Base-by-base conservation (phyloP, 1,140 invertebrate genomes). In the Monomorium pharaonis region DNA sequence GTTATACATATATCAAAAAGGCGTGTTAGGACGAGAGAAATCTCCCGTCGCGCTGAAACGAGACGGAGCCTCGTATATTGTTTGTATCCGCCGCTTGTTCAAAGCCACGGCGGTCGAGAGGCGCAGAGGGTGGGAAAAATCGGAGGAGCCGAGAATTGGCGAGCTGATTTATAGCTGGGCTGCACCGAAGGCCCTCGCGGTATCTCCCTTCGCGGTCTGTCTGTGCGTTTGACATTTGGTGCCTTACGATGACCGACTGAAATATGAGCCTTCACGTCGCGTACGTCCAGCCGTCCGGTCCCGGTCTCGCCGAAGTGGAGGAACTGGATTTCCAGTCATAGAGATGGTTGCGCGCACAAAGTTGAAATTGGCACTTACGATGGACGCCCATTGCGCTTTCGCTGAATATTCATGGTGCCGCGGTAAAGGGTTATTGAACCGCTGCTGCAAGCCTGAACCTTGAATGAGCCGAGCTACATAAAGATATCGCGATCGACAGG, bases 321-420 rank as follows among this genome's bases (percentile, higher is more conserved):
- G 44, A 84, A 85, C 74, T 72, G 86, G 69, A 78, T 85, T 75
- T 85, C n/a, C 58, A 58, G 24, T 83, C 78, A 72, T 74, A 83
- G 24, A 51, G 24, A 51, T 5, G 9, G 12, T 54, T 75, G 60
- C 63, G 54, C 74, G 60, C n/a, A 37, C 54, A 33, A 62, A 89
- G 86, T 89, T 89, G 84, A 84, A 89, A 87, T 87, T 60, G 70
- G 74, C 85, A 85, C 62, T 80, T 77, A 89, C 80, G 58, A 74
- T 51, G 62, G 58, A 65, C 70, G 80, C 86, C 80, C 74, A 85
- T 75, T 81, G 51, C 62, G 63, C 44, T 54, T 75, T 51, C 37
- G 42, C 54, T 90, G 75, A 87, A 90, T 90, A 89, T 90, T 90
- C 88, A 90, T 87, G 56, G n/a, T 12, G 51, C 27, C 33, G 54